Evolutionary conservation across 2,797 vertebrate genomes (phyloP).

Genomic region (Mus spretus): DNA sequence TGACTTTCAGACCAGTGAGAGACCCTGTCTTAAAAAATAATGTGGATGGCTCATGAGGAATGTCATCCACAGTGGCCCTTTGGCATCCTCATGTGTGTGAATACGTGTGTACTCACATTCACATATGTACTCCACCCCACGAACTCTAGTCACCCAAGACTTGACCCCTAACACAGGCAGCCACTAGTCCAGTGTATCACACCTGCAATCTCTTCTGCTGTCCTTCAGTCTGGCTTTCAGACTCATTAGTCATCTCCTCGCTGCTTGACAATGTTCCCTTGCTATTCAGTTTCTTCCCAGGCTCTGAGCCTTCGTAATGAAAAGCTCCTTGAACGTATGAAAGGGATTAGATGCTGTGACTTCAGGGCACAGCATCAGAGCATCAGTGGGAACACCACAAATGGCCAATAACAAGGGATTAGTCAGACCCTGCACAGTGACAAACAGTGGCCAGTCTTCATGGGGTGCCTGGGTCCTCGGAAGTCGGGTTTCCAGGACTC

Average conservation of each 20-base stretch:
- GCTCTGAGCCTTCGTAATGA: conserved; percentile 27
- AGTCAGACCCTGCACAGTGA: not conserved
- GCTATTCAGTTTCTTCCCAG: conserved; percentile 26
- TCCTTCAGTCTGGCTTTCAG: conserved; percentile 10
- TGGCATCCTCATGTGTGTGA: too few species aligned
- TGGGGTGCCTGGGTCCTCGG: rapidly evolving
- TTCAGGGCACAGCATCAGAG: not conserved
- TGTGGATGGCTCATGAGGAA: not conserved
- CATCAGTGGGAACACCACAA: not conserved
- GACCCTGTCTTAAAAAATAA: not conserved
- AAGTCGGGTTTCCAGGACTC: not conserved
- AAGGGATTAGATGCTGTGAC: conserved; percentile 37
- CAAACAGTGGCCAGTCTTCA: not conserved
- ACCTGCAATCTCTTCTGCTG: not conserved
- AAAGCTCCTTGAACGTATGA: conserved; percentile 65
- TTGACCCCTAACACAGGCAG: not conserved
- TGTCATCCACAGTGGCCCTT: not conserved
- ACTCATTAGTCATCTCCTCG: not conserved
- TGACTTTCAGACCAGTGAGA: not conserved
- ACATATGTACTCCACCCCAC: too few species aligned
- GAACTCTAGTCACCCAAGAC: not conserved
- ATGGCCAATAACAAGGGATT: not conserved
- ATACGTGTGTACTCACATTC: not conserved
- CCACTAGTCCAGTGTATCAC: not conserved
- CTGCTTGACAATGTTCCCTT: conserved; percentile 42